Percentiles rank a stretch among this genome's conserved stretches.
Evolutionary conservation across 53 echinoderm and acorn worm species (phyloP).

Genomic region (Echinometra lucunter): DNA sequence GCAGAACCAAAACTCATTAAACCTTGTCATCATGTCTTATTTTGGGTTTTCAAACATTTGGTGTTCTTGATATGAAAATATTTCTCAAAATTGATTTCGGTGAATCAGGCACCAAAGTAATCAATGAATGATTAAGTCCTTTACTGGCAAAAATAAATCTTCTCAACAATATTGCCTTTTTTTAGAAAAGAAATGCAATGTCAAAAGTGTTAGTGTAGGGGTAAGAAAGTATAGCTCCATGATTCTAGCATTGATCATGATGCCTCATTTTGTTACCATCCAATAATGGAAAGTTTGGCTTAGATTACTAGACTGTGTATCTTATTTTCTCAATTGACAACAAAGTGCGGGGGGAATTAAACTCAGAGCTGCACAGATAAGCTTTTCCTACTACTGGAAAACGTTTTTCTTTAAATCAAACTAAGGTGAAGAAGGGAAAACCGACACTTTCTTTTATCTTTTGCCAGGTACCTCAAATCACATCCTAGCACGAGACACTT

Average conservation of each 20-base stretch:
- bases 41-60: conserved; percentile 18
- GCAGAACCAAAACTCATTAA: conserved; percentile 67
- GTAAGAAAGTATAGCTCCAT: not conserved
- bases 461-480: not conserved
- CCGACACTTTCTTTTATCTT: not conserved
- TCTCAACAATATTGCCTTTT: conserved; percentile 27
- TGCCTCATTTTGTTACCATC: conserved; percentile 7
- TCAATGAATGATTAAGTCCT: conserved; percentile 68
- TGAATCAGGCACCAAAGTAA: conserved; percentile 68
- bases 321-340: conserved; percentile 24
- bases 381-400: not conserved
- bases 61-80: conserved; percentile 62
- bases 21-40: conserved; percentile 64
- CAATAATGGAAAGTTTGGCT: conserved; percentile 27
- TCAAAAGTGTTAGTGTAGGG: conserved; percentile 41
- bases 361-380: not conserved
- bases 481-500: not conserved
- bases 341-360: conserved; percentile 7
- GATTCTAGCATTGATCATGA: not conserved
- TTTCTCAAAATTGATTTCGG: conserved; percentile 64
- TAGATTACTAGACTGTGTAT: not conserved
- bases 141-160: conserved; percentile 59
- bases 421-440: not conserved
- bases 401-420: not conserved
- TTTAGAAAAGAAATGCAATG: conserved; percentile 15